A percentile compares a stretch with the other conserved stretches of the same genome.
phyloP scores from a whole-genome alignment of 2,888 invertebrate genomes.

The Agapostemon virescens region DNA sequence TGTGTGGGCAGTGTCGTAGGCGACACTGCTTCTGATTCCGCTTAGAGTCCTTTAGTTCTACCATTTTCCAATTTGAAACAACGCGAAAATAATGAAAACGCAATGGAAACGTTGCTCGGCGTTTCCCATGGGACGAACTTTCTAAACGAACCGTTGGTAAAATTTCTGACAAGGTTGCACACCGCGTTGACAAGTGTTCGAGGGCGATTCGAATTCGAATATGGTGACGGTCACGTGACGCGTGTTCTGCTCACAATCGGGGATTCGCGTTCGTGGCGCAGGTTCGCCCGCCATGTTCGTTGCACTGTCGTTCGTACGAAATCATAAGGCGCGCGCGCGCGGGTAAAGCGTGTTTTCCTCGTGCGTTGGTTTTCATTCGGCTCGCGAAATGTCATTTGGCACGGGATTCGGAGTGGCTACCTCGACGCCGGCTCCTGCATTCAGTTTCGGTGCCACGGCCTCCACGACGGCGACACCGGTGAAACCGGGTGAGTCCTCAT shows the following conservation, averaged over 20 bases:
- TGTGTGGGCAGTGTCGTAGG: no score
- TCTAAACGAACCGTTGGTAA: not conserved
- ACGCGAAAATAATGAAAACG: not conserved
- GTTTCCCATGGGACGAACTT: not conserved
- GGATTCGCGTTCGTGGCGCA: conserved; percentile 25
- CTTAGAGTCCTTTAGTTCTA: not conserved
- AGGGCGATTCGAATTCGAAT: not conserved
- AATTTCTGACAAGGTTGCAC: not conserved
- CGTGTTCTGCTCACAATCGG: not conserved
- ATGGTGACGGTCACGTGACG: conserved; percentile 15
- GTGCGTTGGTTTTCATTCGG: conserved; percentile 7
- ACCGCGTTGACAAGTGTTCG: not conserved
- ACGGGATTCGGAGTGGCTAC: conserved; percentile 81
- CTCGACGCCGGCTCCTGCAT: conserved; percentile 82
- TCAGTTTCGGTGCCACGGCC: conserved; percentile 79
- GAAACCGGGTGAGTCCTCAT: conserved; percentile 72
- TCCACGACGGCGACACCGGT: conserved; percentile 77
- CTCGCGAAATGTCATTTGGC: conserved; percentile 75
- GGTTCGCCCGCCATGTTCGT: conserved; percentile 45
- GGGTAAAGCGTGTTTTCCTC: conserved; percentile 33
- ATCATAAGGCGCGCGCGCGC: conserved; percentile 42
- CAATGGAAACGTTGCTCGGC: not conserved
- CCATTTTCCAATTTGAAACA: not conserved
- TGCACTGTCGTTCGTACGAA: conserved; percentile 42
- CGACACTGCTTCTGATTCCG: no score